A percentile compares a stretch with the other conserved stretches of the same genome.
phyloP scores from a whole-genome alignment of 2,113 vertebrate genomes.

The Gnathonemus echidnorhynchus region DNA sequence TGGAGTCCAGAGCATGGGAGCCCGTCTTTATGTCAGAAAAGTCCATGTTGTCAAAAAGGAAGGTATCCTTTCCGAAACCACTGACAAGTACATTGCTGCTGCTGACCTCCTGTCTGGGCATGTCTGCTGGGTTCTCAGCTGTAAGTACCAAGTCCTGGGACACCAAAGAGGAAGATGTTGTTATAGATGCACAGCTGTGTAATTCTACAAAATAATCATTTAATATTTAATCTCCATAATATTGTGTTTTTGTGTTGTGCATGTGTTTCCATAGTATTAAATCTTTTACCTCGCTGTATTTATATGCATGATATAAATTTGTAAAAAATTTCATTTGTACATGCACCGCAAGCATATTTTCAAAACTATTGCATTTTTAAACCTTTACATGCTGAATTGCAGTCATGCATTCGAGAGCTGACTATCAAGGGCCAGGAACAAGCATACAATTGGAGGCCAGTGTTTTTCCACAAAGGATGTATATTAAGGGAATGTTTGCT shows the following conservation, averaged over 20 bases:
- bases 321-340: neutral
- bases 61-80: constrained; percentile 50
- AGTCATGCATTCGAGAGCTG: neutral
- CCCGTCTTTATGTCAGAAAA: constrained; percentile 40
- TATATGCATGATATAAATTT: neutral
- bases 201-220: neutral
- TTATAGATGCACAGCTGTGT: neutral
- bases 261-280: neutral
- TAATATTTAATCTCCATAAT: neutral
- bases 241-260: neutral
- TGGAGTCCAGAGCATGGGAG: neutral
- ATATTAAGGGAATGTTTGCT: neutral
- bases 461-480: neutral
- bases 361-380: neutral
- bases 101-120: constrained; percentile 42
- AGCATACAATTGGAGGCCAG: neutral
- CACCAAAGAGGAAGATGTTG: neutral
- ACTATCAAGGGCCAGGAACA: neutral
- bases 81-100: constrained; percentile 29
- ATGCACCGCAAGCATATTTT: neutral
- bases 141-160: constrained; percentile 56
- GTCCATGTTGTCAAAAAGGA: constrained; percentile 40
- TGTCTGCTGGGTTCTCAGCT: constrained; percentile 56
- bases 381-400: neutral
- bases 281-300: neutral